These are phyloP conservation scores for Lophotis ruficrista DNA, from an alignment of 2,113 vertebrate genomes.

Conservation along the genomic window DNA sequence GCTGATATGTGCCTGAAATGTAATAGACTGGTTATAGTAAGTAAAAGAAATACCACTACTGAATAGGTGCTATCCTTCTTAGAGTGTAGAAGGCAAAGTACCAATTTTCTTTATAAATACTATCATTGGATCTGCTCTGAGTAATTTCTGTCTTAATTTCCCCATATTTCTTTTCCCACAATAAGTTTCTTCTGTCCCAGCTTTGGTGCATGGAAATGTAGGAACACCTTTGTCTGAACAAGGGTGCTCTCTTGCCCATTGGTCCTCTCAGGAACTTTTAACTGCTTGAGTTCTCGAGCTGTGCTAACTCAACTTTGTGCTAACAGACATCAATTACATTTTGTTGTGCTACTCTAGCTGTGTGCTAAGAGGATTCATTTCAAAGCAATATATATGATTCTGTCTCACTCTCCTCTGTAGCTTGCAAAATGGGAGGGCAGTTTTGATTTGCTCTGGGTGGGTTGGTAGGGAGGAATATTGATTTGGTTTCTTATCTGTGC, in stretches of 20 bases:
- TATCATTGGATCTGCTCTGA: not conserved
- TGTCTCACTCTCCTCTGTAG: not conserved
- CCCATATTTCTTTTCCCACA: not conserved
- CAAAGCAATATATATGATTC: not conserved
- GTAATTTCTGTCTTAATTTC: not conserved
- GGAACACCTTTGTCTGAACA: not conserved
- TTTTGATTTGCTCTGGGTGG: not conserved
- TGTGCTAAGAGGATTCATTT: not conserved
- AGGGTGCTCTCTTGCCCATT: not conserved
- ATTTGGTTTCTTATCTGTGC: not conserved
- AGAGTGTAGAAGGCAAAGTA: not conserved
- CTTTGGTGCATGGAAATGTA: not conserved
- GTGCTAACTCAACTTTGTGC: not conserved
- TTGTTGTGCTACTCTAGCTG: not conserved
- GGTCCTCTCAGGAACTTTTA: not conserved
- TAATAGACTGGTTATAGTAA: not conserved
- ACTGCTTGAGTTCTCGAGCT: not conserved
- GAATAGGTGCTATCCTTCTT: not conserved
- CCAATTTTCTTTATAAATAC: not conserved
- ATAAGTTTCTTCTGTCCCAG: not conserved
- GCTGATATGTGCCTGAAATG: not conserved
- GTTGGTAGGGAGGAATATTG: not conserved
- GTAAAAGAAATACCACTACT: not conserved
- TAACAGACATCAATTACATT: not conserved
- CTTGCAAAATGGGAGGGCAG: not conserved